Base-by-base conservation (phyloP, 2,888 invertebrate species). In the Pandemis cinnamomeana region DNA sequence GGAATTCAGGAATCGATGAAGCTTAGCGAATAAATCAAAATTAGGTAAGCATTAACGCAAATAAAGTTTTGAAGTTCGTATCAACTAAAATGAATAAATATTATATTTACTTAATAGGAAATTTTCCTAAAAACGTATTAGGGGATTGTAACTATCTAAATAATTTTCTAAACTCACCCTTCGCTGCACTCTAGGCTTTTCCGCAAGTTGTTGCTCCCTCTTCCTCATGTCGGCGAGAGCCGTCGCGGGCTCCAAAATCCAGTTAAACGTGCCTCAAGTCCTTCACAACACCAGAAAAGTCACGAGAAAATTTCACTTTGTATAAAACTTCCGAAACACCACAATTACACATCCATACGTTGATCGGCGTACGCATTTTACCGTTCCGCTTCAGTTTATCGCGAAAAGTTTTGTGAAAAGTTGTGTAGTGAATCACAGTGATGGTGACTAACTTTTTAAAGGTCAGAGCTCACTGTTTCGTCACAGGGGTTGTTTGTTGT, bases 111-210 rank as follows among this genome's bases (percentile, higher is more conserved):
- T 46, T 11, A 11, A 46, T 4, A 11, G 46, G 11, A 46, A 46
- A 11, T 13, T 10, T 11, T 46, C 4, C 5, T 13, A 11, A 10
- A 46, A 51, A 51, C n/a, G 13, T 51, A 13, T 51, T n/a, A 51
- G 13, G 6, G 5, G 13, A 51, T 51, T n/a, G 8, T 8, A 44
- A 8, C 44, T 44, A 51, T 6, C n/a, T 5, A n/a, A n/a, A 51
- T 11, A 0, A 27, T 44, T 73, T 60, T 74, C 73, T 67, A 77
- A 55, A 87, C 92, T 92, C 79, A 93, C 93, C 91, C 88, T 89
- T 67, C 85, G 85, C 82, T 91, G 92, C 80, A 87, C 90, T 78
- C 85, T 91, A 75, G 87, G 81, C 73, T 88, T 91, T 86, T 92
- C 91, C 84, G 87, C 80, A 46, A 86, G 77, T 69, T 85, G 86